Evolutionary conservation across 2,888 invertebrate genomes (phyloP).

Genomic region (Auanema freiburgensis): DNA sequence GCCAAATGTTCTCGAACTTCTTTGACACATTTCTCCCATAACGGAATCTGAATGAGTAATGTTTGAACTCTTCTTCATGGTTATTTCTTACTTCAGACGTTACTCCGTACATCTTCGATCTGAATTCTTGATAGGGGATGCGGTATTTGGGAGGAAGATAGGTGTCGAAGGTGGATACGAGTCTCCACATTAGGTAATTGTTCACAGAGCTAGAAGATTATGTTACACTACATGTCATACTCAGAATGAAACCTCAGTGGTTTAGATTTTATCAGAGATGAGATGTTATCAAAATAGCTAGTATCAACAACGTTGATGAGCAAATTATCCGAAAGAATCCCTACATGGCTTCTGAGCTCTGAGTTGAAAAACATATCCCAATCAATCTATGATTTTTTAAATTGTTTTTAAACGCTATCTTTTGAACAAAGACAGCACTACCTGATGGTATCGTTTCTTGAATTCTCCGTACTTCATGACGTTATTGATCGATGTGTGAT

Average conservation of each 20-base stretch:
- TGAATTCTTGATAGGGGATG: constrained; percentile 39
- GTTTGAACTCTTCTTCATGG: background rate
- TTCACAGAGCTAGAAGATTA: constrained; percentile 38
- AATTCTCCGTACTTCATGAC: constrained; percentile 45
- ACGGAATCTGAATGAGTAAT: constrained; percentile 29
- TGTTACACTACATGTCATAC: background rate
- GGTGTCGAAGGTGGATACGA: constrained; percentile 43
- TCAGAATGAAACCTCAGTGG: constrained; percentile 13
- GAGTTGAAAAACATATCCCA: constrained; percentile 49
- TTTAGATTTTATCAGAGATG: constrained; percentile 29
- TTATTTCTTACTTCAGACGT: constrained; percentile 28
- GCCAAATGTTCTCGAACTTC: constrained; percentile 50
- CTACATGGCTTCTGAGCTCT: constrained; percentile 36
- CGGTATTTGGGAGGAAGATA: constrained; percentile 48
- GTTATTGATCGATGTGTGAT: constrained; percentile 47
- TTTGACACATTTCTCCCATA: constrained; percentile 52
- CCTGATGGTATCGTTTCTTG: constrained; percentile 37
- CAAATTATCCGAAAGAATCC: constrained; percentile 37
- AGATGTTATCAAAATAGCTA: constrained; percentile 43
- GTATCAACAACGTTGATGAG: constrained; percentile 49
- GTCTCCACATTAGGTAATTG: constrained; percentile 56
- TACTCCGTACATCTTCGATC: constrained; percentile 38
- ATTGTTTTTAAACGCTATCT: background rate
- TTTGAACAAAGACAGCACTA: constrained; percentile 3
- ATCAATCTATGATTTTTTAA: constrained; percentile 33